These are phyloP conservation scores for Macrotis lagotis DNA, from an alignment of 2,113 vertebrate species.

Conservation along the genomic window DNA sequence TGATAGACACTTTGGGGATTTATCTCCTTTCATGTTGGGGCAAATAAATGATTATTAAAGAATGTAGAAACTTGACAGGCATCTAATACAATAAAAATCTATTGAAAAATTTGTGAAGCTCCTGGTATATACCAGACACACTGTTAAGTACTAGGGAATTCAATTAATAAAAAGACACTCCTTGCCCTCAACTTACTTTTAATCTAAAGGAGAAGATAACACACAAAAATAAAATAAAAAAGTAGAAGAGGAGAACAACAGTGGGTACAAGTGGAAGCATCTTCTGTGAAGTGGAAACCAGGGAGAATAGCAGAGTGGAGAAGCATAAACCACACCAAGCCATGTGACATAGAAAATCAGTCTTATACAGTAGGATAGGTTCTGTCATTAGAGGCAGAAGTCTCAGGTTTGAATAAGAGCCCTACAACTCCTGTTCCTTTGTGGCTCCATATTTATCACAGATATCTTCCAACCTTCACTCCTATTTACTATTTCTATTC, in stretches of 20 bases:
- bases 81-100: not conserved
- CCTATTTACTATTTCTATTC: not conserved
- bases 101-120: not conserved
- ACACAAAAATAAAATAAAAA: not conserved
- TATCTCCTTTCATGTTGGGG: too few relatives aligned
- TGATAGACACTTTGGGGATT: not conserved
- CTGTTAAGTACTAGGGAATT: not conserved
- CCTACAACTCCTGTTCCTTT: not conserved
- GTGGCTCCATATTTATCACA: not conserved
- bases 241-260: not conserved
- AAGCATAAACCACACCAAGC: too few relatives aligned
- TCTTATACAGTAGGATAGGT: not conserved
- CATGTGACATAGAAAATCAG: not conserved
- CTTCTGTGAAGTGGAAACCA: not conserved
- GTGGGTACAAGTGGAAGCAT: not conserved
- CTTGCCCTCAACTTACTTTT: not conserved
- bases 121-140: not conserved
- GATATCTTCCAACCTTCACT: not conserved
- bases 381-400: not conserved
- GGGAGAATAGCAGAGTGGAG: not conserved
- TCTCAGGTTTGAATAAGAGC: not conserved
- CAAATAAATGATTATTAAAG: not conserved
- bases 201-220: not conserved
- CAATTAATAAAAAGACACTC: too few relatives aligned
- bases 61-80: not conserved